Conservation (phyloP, 2,888 invertebrate genomes). For the Metopia argyrocephala region DNA sequence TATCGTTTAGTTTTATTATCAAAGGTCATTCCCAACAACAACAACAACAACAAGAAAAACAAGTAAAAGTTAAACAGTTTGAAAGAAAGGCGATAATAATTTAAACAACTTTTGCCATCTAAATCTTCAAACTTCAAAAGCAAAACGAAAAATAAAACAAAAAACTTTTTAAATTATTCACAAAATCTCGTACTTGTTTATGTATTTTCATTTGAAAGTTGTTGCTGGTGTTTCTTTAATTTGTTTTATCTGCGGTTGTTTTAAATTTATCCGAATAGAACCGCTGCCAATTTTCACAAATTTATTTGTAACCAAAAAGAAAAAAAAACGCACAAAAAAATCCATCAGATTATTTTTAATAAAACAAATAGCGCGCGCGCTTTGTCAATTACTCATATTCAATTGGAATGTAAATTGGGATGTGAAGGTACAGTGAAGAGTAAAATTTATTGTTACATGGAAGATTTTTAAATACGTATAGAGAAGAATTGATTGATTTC, state of each 20-base stretch:
- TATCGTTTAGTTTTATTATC: background rate
- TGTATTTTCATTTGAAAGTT: conserved; percentile 7
- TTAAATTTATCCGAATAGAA: conserved; percentile 49
- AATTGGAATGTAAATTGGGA: background rate
- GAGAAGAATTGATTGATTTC: too few relatives aligned
- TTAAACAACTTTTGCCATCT: conserved; percentile 15
- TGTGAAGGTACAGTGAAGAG: conserved; percentile 12
- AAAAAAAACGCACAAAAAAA: background rate
- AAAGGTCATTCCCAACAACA: background rate
- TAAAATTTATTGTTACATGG: background rate
- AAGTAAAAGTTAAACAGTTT: background rate
- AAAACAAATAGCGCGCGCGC: background rate
- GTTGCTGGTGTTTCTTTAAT: conserved; percentile 25
- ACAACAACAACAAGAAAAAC: too few relatives aligned
- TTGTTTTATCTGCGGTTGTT: conserved; percentile 46
- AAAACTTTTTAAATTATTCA: too few relatives aligned
- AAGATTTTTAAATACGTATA: background rate
- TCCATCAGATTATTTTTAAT: background rate
- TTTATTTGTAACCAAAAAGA: conserved; percentile 26
- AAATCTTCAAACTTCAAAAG: too few relatives aligned
- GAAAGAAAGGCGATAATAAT: too few relatives aligned
- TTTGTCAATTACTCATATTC: conserved; percentile 36
- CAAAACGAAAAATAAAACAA: background rate
- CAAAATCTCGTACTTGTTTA: too few relatives aligned
- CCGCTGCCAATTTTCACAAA: conserved; percentile 60